phyloP scores from a whole-genome alignment of 2,797 vertebrate genomes.

The Pangasius sanitwongsei region DNA sequence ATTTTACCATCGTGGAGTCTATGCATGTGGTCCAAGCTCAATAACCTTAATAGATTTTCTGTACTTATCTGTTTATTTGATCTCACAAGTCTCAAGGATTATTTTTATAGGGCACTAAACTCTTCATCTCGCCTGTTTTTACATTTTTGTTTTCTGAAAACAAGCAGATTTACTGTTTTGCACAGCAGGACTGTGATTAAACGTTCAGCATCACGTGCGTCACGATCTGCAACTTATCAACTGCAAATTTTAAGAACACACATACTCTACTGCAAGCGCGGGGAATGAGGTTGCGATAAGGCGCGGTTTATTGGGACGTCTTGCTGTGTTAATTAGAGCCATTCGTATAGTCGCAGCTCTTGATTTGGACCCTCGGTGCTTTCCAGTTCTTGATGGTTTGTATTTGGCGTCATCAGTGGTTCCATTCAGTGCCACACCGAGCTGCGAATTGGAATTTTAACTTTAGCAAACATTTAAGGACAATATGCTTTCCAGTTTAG shows the following conservation, averaged over 20 bases:
- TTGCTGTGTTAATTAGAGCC: constrained; percentile 15
- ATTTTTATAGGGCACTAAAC: not conserved
- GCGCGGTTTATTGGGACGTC: constrained; percentile 19
- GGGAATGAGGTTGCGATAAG: constrained; percentile 1
- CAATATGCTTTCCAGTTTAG: not conserved
- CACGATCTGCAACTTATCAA: constrained; percentile 44
- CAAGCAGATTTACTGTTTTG: constrained; percentile 8
- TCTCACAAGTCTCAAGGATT: not conserved
- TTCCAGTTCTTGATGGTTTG: constrained; percentile 22
- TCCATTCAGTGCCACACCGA: constrained; percentile 1
- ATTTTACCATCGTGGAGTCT: not conserved
- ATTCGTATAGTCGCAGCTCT: not conserved
- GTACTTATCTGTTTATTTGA: not conserved
- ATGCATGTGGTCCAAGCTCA: not conserved
- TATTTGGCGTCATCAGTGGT: constrained; percentile 10
- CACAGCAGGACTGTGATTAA: constrained; percentile 24
- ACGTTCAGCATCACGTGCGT: constrained; percentile 21
- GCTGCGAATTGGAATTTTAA: constrained; percentile 15
- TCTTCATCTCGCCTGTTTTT: not conserved
- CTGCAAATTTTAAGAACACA: constrained; percentile 21
- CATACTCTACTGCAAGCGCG: not conserved
- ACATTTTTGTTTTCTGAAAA: constrained; percentile 8
- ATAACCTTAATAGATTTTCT: not conserved
- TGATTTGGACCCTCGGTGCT: not conserved
- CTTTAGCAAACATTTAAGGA: not conserved